Evolutionary conservation across 1,140 invertebrate genomes (phyloP), one percentile per base, ranked within the genome.

Genomic region (Leptopilina clavipes): DNA sequence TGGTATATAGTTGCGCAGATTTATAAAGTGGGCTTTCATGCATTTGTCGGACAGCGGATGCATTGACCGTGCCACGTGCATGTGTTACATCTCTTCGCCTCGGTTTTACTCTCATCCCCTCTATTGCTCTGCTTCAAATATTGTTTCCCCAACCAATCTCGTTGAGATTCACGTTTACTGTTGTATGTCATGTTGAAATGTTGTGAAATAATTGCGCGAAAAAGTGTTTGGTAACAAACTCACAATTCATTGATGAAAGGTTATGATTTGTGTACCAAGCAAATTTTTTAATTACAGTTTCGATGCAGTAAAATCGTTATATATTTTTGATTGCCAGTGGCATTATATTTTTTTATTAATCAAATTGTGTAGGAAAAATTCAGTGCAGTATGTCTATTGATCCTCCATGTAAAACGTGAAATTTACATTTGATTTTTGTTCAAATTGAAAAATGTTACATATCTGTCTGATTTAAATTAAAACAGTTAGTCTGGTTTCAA

Each of bases 1-100:
- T 59, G 79, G 79, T 78, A 79, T 74, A 74, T 59, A 54, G 37
- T 73, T 65, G 75, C 65, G 65, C 45, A 59, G 72, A 48, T 72
- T 31, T 79, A 59, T 72, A 70, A 71, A 65, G 40, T 45, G 37
- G 65, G 71, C 72, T 80, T 84, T 85, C 83, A 77, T 88, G 84
- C 83, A 84, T 87, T 87, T 85, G 84, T 87, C 85, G 84, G 86
- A 82, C 86, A 82, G 81, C 83, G 85, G 81, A 88, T 88, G 86
- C 89, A 87, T 85, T 85, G 89, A 85, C 86, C 86, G 83, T 89
- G 88, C 86, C 89, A 87, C 81, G 84, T 87, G 88, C 89, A 89
- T 87, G 86, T 90, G 89, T 90, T 89, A 89, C 87, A 87, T 84
- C 82, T 82, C 80, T 81, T 74, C 78, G 70, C 77, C 44, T 79